These are phyloP conservation scores for Zoanthus sansibaricus DNA, from an alignment of 92 coral and sea anemone genomes.

Conservation along the genomic window DNA sequence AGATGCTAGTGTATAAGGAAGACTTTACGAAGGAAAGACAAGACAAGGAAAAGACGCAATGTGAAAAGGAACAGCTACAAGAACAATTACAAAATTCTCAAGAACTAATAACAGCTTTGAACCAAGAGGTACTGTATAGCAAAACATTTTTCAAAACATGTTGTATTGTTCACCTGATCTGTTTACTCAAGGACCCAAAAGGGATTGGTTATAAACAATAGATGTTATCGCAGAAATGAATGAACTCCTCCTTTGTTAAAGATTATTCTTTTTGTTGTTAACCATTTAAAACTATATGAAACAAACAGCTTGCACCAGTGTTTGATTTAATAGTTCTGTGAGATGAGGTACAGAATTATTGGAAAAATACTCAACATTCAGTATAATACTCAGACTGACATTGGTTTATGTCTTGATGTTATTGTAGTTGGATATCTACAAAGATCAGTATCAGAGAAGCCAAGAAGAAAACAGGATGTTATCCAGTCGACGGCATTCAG, in stretches of 20 bases:
- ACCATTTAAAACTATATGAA: too few relatives aligned
- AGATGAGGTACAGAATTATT: neutral
- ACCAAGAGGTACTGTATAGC: constrained; percentile 71
- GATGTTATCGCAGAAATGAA: too few relatives aligned
- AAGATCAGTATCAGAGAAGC: constrained; percentile 63
- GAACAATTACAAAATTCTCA: constrained; percentile 83
- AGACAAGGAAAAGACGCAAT: constrained; percentile 88
- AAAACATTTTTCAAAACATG: neutral
- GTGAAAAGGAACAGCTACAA: constrained; percentile 84
- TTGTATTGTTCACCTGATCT: neutral
- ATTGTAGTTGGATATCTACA: constrained; percentile 78
- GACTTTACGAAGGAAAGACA: constrained; percentile 91
- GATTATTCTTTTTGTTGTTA: too few relatives aligned
- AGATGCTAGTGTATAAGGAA: constrained; percentile 90
- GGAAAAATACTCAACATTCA: neutral
- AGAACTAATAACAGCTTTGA: constrained; percentile 85
- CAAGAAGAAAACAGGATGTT: constrained; percentile 55
- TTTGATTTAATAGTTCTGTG: neutral
- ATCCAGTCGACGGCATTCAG: constrained; percentile 59
- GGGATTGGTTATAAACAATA: too few relatives aligned
- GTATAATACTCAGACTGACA: neutral
- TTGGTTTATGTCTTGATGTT: neutral
- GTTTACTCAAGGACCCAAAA: too few relatives aligned
- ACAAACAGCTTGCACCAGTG: too few relatives aligned
- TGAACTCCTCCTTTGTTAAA: too few relatives aligned